phyloP scores from a whole-genome alignment of 2,797 vertebrate species.

The Takifugu ocellatus region DNA sequence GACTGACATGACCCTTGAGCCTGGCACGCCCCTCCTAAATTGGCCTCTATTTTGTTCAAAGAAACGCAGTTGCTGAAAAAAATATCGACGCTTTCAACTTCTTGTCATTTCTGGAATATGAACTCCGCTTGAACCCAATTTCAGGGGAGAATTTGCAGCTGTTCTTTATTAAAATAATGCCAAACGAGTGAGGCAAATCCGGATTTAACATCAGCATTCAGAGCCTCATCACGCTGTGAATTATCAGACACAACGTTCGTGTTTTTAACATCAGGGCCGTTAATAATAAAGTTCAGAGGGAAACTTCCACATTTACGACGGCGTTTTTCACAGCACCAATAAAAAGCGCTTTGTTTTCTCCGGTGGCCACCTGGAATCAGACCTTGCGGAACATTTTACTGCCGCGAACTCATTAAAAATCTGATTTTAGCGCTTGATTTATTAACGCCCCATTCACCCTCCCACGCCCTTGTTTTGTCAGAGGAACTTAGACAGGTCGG shows the following conservation, averaged over 20 bases:
- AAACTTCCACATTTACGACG: neutral
- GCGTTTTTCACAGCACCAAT: too few relatives aligned
- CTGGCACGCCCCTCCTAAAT: too few relatives aligned
- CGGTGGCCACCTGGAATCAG: neutral
- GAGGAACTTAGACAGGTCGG: too few relatives aligned
- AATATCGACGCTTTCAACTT: too few relatives aligned
- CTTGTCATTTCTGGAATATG: neutral
- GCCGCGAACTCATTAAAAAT: constrained; percentile 9
- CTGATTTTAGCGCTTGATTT: constrained; percentile 11
- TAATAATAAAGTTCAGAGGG: constrained; percentile 23
- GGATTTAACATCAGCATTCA: constrained; percentile 2
- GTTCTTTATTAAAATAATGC: constrained; percentile 6
- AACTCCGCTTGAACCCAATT: constrained; percentile 56
- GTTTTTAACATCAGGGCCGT: constrained; percentile 9
- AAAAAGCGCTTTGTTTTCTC: neutral
- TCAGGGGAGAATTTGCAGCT: neutral
- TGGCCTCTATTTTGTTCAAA: too few relatives aligned
- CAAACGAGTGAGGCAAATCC: constrained; percentile 1
- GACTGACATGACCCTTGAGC: constrained; percentile 46
- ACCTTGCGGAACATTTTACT: constrained; percentile 6
- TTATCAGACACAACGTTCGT: constrained; percentile 17
- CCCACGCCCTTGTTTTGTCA: neutral
- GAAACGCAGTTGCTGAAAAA: too few relatives aligned
- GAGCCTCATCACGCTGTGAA: constrained; percentile 15
- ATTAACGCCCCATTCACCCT: constrained; percentile 5